A percentile compares a stretch with the other conserved stretches of the same genome.
These are phyloP conservation scores for Acanthosepion lycidas DNA, from an alignment of 2,888 invertebrate genomes.

Conservation along the genomic window DNA sequence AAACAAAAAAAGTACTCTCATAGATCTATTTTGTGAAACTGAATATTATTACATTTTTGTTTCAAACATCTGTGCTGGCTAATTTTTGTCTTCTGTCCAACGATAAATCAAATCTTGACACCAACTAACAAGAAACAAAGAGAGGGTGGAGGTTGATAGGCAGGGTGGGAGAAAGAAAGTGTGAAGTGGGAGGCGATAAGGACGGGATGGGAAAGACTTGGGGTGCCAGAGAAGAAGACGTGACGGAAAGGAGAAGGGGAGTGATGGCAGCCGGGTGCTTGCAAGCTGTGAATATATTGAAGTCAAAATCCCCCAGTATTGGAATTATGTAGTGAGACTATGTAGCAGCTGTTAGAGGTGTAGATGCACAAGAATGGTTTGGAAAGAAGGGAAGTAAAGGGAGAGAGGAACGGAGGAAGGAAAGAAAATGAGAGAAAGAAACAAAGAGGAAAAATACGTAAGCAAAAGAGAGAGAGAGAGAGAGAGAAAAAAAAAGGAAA, in stretches of 20 bases:
- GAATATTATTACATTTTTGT: slow-evolving; percentile 1
- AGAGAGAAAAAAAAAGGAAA: no score
- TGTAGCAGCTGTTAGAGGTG: background rate
- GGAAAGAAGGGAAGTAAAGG: background rate
- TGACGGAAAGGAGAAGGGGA: background rate
- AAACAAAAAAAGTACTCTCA: background rate
- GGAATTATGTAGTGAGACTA: background rate
- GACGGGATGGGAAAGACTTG: no score
- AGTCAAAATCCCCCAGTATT: background rate
- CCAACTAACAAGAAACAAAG: background rate
- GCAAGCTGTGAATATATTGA: slow-evolving; percentile 33
- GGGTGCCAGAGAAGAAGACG: background rate
- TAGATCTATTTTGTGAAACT: background rate
- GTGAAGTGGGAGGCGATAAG: background rate
- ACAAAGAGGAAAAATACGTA: no score
- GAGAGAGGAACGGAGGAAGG: no score
- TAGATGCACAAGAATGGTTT: background rate
- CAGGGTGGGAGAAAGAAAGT: background rate
- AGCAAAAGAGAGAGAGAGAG: no score
- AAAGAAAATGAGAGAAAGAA: background rate
- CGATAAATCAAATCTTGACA: background rate
- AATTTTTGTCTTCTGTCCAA: slow-evolving; percentile 12
- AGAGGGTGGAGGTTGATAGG: background rate
- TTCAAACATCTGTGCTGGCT: background rate
- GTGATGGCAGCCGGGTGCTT: background rate